phyloP scores from a whole-genome alignment of 2,888 invertebrate species.

The Meloe dianella region DNA sequence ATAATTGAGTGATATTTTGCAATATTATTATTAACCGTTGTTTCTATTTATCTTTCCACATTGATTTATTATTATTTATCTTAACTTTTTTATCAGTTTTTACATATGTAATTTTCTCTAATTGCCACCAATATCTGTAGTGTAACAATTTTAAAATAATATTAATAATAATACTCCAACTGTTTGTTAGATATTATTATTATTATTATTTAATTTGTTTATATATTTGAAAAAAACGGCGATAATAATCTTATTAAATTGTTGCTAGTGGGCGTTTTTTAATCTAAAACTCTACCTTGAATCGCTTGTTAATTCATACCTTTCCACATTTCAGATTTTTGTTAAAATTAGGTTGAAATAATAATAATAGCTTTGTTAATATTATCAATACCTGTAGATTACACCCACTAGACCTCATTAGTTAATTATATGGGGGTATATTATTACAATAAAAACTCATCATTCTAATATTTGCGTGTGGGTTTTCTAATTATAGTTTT shows the following conservation, averaged over 20 bases:
- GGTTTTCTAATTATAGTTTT: neutral
- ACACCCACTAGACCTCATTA: constrained; percentile 1
- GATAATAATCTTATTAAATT: neutral
- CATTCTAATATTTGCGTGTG: neutral
- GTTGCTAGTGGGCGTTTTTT: neutral
- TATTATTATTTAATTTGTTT: neutral
- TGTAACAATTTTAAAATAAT: neutral
- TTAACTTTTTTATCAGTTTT: neutral
- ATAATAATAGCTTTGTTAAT: neutral
- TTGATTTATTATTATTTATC: neutral
- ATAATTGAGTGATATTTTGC: neutral
- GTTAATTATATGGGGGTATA: constrained; percentile 7
- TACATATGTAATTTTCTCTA: neutral
- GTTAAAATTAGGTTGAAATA: neutral
- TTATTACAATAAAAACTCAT: neutral
- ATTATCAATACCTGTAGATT: constrained; percentile 3
- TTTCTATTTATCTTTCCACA: neutral
- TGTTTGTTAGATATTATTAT: neutral
- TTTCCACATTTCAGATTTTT: neutral
- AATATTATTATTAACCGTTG: neutral
- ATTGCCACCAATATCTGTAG: neutral
- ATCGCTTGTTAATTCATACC: neutral
- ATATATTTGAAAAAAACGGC: neutral
- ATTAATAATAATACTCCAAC: no score
- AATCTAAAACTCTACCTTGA: constrained; percentile 1